Conservation (phyloP, 30 jellyfish, hydroid and myxozoan genomes). For the Aurelia coerulea region DNA sequence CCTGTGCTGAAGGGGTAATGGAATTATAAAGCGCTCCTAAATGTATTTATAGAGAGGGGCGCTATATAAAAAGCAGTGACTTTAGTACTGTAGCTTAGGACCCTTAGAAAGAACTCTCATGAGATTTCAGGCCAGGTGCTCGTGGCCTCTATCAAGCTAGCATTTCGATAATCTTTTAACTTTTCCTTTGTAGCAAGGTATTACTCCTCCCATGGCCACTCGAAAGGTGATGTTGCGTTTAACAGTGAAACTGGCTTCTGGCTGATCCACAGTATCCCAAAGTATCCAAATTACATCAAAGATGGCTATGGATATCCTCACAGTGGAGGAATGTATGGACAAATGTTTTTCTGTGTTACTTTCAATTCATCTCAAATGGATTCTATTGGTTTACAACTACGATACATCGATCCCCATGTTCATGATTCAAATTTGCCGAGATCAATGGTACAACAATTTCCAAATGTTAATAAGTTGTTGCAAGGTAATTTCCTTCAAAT, state of each 20-base stretch:
- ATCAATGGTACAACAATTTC: slow-evolving; percentile 60
- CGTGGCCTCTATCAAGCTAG: no score
- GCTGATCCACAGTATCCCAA: slow-evolving; percentile 93
- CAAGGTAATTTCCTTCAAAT: slow-evolving; percentile 41
- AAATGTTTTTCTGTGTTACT: slow-evolving; percentile 88
- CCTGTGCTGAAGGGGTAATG: no score
- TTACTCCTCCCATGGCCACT: slow-evolving; percentile 74
- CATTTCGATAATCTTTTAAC: no score
- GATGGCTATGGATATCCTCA: slow-evolving; percentile 86
- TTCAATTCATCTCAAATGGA: slow-evolving; percentile 82
- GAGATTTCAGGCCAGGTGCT: no score
- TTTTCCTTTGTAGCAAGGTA: slow-evolving; percentile 9
- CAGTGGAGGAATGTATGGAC: slow-evolving; percentile 88
- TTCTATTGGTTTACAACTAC: slow-evolving; percentile 82
- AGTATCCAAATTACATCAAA: slow-evolving; percentile 63
- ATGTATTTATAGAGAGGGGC: no score
- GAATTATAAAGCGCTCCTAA: no score
- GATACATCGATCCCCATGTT: slow-evolving; percentile 83
- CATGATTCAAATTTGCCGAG: slow-evolving; percentile 85
- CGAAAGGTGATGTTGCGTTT: slow-evolving; percentile 94
- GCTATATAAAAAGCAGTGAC: no score
- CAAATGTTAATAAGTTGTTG: slow-evolving; percentile 64
- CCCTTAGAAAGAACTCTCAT: no score
- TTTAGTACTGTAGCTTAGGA: no score
- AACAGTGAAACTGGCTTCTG: slow-evolving; percentile 80